phyloP scores from a whole-genome alignment of 2,113 vertebrate species.

The Urocynchramus pylzowi region DNA sequence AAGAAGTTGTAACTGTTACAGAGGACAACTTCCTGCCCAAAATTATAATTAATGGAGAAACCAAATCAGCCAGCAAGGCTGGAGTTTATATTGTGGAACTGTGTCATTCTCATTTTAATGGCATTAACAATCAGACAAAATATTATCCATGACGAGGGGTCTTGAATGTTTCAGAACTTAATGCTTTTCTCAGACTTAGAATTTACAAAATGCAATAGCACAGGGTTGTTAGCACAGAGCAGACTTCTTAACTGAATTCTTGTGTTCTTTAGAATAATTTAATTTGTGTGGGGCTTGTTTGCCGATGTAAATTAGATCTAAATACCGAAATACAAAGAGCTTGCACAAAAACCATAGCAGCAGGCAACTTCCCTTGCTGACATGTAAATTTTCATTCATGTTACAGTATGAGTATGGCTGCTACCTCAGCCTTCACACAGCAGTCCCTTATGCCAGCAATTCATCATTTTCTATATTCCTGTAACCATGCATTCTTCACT shows the following conservation, averaged over 20 bases:
- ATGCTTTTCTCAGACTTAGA: neutral
- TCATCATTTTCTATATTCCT: neutral
- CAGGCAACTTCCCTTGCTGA: neutral
- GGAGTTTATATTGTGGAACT: neutral
- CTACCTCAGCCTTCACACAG: neutral
- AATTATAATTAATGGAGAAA: neutral
- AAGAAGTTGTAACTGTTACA: neutral
- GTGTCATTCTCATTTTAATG: neutral
- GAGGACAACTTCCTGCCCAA: neutral
- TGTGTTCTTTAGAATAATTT: neutral
- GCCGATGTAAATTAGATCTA: neutral
- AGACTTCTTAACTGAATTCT: neutral
- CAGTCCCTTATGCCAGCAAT: neutral
- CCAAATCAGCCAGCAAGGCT: neutral
- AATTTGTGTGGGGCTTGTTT: neutral
- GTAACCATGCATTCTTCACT: neutral
- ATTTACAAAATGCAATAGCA: neutral
- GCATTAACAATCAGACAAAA: neutral
- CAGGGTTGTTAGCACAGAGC: neutral
- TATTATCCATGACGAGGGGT: neutral
- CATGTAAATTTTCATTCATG: neutral
- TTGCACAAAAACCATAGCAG: neutral
- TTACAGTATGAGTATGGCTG: neutral
- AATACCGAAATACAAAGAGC: neutral
- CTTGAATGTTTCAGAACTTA: neutral